phyloP scores from a whole-genome alignment of 92 coral and sea anemone species.

The Epizoanthus scotinus region DNA sequence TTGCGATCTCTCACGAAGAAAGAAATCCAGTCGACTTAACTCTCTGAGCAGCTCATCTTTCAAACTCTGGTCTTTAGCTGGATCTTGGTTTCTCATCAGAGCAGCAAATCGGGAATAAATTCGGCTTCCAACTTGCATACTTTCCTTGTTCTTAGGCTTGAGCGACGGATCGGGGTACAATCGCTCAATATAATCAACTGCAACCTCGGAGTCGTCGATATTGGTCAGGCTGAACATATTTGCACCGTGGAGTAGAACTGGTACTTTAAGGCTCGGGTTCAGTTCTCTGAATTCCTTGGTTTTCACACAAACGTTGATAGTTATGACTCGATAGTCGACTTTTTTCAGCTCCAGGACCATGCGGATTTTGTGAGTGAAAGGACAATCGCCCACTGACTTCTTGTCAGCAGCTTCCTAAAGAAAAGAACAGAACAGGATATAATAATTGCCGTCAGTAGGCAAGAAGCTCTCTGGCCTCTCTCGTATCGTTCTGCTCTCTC shows the following conservation, averaged over 20 bases:
- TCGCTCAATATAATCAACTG: slow-evolving; percentile 17
- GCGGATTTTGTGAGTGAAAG: slow-evolving; percentile 36
- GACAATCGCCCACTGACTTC: slow-evolving; percentile 24
- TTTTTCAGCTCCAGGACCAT: slow-evolving; percentile 33
- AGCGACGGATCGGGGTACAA: slow-evolving; percentile 17
- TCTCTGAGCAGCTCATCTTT: slow-evolving; percentile 24
- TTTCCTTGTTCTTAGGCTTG: background rate
- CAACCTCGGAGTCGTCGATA: slow-evolving; percentile 21
- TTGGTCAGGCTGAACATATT: background rate
- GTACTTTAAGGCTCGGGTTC: slow-evolving; percentile 34
- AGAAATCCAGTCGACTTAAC: slow-evolving; percentile 22
- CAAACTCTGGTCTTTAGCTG: slow-evolving; percentile 1
- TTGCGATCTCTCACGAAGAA: slow-evolving; percentile 13
- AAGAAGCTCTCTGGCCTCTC: too few species aligned
- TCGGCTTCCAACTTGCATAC: slow-evolving; percentile 9
- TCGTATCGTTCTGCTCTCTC: too few species aligned
- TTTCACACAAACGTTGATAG: slow-evolving; percentile 25
- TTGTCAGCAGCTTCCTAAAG: slow-evolving; percentile 37
- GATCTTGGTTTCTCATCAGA: slow-evolving; percentile 27
- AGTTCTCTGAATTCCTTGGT: slow-evolving; percentile 29
- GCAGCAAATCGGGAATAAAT: slow-evolving; percentile 27
- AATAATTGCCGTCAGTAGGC: too few species aligned
- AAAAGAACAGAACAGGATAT: too few species aligned
- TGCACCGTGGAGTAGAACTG: slow-evolving; percentile 15
- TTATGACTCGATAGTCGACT: slow-evolving; percentile 2